Conservation (phyloP, 2,888 invertebrate species). For the Leucoptera coffeella region DNA sequence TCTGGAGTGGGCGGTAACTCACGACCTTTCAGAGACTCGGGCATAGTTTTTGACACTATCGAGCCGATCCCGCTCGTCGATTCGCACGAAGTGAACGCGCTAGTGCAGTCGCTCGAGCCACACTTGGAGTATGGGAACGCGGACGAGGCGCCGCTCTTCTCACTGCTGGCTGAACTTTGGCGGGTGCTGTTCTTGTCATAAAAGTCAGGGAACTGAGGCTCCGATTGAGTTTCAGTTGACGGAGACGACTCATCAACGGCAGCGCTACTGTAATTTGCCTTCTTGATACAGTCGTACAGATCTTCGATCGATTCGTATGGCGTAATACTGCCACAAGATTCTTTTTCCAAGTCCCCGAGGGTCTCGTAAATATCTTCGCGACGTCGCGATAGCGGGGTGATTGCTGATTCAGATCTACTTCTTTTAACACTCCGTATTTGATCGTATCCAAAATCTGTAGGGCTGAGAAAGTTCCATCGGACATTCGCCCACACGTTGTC, state of each 20-base stretch:
- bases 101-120: constrained; percentile 39
- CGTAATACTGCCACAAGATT: constrained; percentile 40
- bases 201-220: constrained; percentile 36
- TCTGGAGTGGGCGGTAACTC: constrained; percentile 33
- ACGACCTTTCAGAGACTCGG: constrained; percentile 27
- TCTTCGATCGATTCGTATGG: constrained; percentile 48
- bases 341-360: constrained; percentile 24
- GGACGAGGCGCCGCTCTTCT: constrained; percentile 41
- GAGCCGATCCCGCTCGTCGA: constrained; percentile 39
- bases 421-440: constrained; percentile 35
- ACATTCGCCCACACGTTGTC: constrained; percentile 47
- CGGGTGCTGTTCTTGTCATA: constrained; percentile 35
- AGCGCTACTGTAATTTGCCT: constrained; percentile 29
- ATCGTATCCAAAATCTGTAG: constrained; percentile 40
- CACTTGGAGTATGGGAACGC: constrained; percentile 47
- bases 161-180: constrained; percentile 40
- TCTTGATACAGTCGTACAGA: constrained; percentile 43
- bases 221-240: constrained; percentile 33
- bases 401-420: constrained; percentile 39
- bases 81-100: constrained; percentile 40
- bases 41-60: constrained; percentile 26
- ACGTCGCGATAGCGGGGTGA: constrained; percentile 27
- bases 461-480: constrained; percentile 40
- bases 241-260: constrained; percentile 35
- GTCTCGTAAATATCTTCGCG: constrained; percentile 41